Evolutionary conservation across 2,113 vertebrate species (phyloP).

Genomic region (Boulengeromyrus knoepffleri): DNA sequence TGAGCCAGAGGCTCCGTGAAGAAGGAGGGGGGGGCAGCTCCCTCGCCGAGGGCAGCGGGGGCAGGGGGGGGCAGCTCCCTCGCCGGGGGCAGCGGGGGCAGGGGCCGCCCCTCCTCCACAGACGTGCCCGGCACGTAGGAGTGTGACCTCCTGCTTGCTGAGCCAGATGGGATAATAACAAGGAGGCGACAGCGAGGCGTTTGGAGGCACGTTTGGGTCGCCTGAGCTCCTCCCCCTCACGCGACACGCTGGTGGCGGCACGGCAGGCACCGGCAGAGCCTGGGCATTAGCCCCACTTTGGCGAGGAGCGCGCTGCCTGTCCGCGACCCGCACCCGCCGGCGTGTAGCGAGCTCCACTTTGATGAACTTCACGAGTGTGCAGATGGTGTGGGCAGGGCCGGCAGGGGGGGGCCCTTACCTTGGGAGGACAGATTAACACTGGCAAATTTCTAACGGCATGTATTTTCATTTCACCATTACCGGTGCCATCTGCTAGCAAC

Average conservation of each 20-base stretch:
- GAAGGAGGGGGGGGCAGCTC: background rate
- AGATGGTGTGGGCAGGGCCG: conserved; percentile 60
- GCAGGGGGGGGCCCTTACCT: conserved; percentile 59
- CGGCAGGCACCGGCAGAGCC: background rate
- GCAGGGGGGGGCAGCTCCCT: background rate
- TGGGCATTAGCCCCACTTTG: background rate
- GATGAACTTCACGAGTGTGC: conserved; percentile 49
- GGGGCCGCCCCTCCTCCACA: background rate
- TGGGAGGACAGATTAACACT: conserved; percentile 69
- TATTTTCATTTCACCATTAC: conserved; percentile 74
- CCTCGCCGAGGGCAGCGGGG: background rate
- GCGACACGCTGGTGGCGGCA: background rate
- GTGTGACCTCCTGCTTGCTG: background rate
- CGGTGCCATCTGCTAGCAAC: conserved; percentile 71
- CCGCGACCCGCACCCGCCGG: background rate
- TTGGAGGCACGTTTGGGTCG: background rate
- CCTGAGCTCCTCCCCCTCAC: background rate
- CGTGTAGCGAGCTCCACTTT: conserved; percentile 42
- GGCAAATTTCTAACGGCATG: conserved; percentile 63
- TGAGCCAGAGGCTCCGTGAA: background rate
- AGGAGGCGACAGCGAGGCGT: background rate
- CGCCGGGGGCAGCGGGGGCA: background rate
- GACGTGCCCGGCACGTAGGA: background rate
- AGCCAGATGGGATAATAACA: background rate
- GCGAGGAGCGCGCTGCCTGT: background rate